Base-by-base conservation (phyloP, 2,888 invertebrate genomes). In the Hermaeophaga mercurialis region DNA sequence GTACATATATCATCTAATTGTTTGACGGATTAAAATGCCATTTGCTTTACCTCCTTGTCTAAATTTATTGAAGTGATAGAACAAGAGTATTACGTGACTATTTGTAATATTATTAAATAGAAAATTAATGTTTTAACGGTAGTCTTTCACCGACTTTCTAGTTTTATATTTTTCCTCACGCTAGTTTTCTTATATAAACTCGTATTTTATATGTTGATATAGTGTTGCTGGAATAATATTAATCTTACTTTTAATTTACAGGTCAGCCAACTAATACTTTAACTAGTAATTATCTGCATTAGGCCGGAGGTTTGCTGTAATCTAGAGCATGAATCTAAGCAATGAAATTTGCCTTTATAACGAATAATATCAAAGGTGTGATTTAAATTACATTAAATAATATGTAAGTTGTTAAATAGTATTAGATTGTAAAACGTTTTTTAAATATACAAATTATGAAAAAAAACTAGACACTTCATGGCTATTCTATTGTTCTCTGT, bases 41-140 rank as follows among this genome's bases (percentile, higher is more conserved):
- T n/a, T n/a, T n/a, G n/a, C 12, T 7, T 22, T 5, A 7, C 28
- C 31, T 12, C 31, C 31, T 12, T 55, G 59, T 64, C 41, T 54
- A 62, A 61, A 58, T 58, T 54, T 57, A 58, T 61, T 56, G 18
- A 61, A 62, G 65, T 60, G 64, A 61, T 63, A 62, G 62, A 68
- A 58, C 59, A 68, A 59, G 59, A 60, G 58, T 65, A 66, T 66
- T 56, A 58, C 68, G 68, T 68, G 68, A 68, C 68, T 57, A 48
- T 61, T 54, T 45, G 48, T 49, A 47, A 50, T 54, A 47, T 58
- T 58, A 58, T 54, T 57, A 56, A 48, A 54, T 43, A 41, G 33
- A 41, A 52, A 36, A 39, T 43, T 43, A 47, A 41, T 61, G 44
- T 45, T 41, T 41, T 14, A 34, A 39, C 46, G 50, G 26, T 44